A percentile compares a stretch with the other conserved stretches of the same genome.
Evolutionary conservation across 2,888 invertebrate genomes (phyloP).

Genomic region (Meteorus cinctellus): DNA sequence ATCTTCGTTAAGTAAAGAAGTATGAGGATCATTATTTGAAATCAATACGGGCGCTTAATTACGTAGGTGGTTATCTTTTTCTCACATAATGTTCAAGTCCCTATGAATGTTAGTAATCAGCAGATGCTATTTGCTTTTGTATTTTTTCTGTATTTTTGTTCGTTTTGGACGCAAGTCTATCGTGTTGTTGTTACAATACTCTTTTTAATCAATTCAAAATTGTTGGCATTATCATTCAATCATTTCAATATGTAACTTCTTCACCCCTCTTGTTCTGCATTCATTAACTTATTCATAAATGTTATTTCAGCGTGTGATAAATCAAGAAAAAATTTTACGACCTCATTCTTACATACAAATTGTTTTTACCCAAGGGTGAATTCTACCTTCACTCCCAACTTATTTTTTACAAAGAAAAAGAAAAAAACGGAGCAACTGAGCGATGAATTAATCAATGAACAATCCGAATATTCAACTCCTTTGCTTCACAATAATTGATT

Average conservation of each 20-base stretch:
- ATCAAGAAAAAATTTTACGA: constrained; percentile 49
- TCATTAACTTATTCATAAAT: background rate
- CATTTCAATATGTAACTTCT: constrained; percentile 27
- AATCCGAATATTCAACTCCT: constrained; percentile 16
- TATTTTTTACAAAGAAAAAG: background rate
- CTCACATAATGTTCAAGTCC: background rate
- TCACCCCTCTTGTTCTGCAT: background rate
- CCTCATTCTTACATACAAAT: constrained; percentile 47
- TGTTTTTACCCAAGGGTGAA: too few relatives aligned
- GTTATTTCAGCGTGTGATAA: background rate
- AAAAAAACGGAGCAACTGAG: background rate
- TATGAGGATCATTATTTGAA: background rate
- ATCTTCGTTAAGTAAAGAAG: background rate
- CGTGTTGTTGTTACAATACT: constrained; percentile 52
- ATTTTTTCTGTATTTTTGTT: constrained; percentile 18
- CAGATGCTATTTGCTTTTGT: background rate
- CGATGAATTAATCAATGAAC: background rate
- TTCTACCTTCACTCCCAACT: too few relatives aligned
- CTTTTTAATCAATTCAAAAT: constrained; percentile 37
- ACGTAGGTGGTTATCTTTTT: constrained; percentile 37
- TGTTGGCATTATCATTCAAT: constrained; percentile 53
- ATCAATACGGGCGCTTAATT: background rate
- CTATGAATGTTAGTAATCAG: too few relatives aligned
- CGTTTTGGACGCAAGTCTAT: constrained; percentile 53
- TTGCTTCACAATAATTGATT: constrained; percentile 63